Conservation (phyloP, 2,888 invertebrate genomes). For the Eupithecia subumbrata region DNA sequence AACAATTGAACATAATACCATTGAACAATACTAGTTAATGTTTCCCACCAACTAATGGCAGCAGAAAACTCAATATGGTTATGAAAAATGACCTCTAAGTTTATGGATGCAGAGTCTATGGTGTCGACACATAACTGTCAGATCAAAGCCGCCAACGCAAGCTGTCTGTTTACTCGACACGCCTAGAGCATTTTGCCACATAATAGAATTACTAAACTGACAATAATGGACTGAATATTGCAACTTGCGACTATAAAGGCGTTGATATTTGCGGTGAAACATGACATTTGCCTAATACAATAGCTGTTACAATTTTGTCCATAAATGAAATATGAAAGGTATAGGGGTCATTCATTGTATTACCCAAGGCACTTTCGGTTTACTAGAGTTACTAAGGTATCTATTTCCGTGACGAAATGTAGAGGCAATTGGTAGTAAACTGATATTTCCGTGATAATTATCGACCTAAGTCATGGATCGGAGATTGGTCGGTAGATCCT, state of each 20-base stretch:
- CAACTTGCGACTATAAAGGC: conserved; percentile 16
- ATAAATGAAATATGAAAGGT: not conserved
- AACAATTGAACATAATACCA: conserved; percentile 59
- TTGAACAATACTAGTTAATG: conserved; percentile 58
- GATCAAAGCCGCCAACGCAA: conserved; percentile 7
- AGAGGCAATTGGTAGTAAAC: not conserved
- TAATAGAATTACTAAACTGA: conserved; percentile 21
- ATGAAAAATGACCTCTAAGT: conserved; percentile 21
- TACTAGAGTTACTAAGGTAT: not conserved
- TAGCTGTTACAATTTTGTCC: not conserved
- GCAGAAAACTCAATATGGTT: conserved; percentile 20
- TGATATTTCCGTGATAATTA: not conserved
- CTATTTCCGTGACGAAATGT: not conserved
- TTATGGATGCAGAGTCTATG: conserved; percentile 8
- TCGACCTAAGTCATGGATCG: not conserved
- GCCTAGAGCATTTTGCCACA: conserved; percentile 24
- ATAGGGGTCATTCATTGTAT: not conserved
- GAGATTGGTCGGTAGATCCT: conserved; percentile 20
- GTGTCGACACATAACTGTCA: conserved; percentile 11
- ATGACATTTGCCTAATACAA: conserved; percentile 11
- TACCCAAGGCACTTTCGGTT: not conserved
- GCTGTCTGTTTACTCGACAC: conserved; percentile 20
- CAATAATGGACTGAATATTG: conserved; percentile 20
- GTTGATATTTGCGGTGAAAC: conserved; percentile 12
- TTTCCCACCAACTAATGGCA: conserved; percentile 57